Evolutionary conservation across 2,113 vertebrate species (phyloP), one percentile per base, ranked within the genome.

Genomic region (Tyrannus savana): DNA sequence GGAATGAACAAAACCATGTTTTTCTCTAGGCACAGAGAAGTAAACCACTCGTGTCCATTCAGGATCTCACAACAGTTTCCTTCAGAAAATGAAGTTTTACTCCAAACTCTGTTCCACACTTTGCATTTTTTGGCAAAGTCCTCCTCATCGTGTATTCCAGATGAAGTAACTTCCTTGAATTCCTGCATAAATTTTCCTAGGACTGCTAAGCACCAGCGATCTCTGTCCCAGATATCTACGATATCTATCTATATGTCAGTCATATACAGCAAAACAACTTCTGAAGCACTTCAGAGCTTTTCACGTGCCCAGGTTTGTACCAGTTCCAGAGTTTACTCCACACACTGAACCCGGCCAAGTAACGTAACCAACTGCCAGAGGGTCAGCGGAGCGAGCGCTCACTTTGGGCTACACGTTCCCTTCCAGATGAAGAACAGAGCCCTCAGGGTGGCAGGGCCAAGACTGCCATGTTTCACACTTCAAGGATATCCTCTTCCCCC

Each of bases 401-500:
- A 23, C 22, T 80, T 58, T 84, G 83, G 66, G 52, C 24, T 72
- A 25, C 25, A 11, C 1, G 5, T 12, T 46, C 30, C 37, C 46
- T 42, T 49, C 39, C 63, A 66, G 59, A 27, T 16, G 71, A 60
- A 81, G 55, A 89, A 76, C 42, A 84, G 83, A 87, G 50, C 22
- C n/a, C 28, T 64, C 21, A 42, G 24, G 25, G 30, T 89, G 63
- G 66, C 39, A 50, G 9, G 42, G 63, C 80, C 49, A 56, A 78
- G 71, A 62, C 39, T 83, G 42, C 59, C 58, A 55, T 47, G 69
- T 55, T 72, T 85, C 46, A 44, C 33, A 78, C 64, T 73, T 84
- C 21, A 64, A 82, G 84, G 72, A 79, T 58, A 84, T 84, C 62
- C 84, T 86, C 79, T 79, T 91, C 66, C 64, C 82, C 89, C 90